Base-by-base conservation (phyloP, 1,140 invertebrate species). In the Lepidurus couesii region DNA sequence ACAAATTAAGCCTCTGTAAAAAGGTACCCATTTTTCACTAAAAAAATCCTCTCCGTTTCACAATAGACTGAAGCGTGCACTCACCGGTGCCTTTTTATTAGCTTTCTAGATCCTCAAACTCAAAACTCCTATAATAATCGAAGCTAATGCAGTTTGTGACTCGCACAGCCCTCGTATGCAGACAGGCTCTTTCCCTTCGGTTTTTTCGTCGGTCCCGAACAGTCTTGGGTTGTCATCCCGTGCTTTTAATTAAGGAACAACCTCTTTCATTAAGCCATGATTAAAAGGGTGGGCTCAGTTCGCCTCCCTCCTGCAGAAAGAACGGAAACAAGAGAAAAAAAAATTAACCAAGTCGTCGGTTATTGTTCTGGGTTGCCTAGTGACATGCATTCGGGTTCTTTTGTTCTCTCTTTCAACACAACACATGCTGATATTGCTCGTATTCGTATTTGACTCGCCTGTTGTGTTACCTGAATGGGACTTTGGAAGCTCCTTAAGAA, bases 211-310 rank as follows among this genome's bases (percentile, higher is more conserved):
- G 16, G 53, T 65, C 13, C 53, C 21, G 16, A 21, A 21, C 53
- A 65, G n/a, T 65, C 53, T 21, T 65, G 16, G 16, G 21, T 34
- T 34, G 34, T 65, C 53, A 21, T 65, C 53, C 21, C n/a, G 53
- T 65, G 13, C 53, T 4, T 65, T 65, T 65, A 65, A 65, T 65
- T 65, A 65, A 65, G 53, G 53, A 65, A 65, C 53, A 65, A 16
- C 53, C n/a, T n/a, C 53, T 65, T 65, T 65, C 53, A 65, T 65
- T 65, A 65, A 65, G 53, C 53, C 21, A 65, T 65, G 53, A 65
- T 65, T 65, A 65, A 65, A 65, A 65, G 53, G 53, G 53, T 65
- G 53, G 21, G 53, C 53, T 65, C 53, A 7, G 53, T 34, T 34
- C 34, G 34, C 4, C 34, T 34, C 34, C 34, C 34, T 65, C 13